A percentile compares a stretch with the other conserved stretches of the same genome.
Conservation (phyloP, 2,113 vertebrate genomes). For the Bubo bubo region DNA sequence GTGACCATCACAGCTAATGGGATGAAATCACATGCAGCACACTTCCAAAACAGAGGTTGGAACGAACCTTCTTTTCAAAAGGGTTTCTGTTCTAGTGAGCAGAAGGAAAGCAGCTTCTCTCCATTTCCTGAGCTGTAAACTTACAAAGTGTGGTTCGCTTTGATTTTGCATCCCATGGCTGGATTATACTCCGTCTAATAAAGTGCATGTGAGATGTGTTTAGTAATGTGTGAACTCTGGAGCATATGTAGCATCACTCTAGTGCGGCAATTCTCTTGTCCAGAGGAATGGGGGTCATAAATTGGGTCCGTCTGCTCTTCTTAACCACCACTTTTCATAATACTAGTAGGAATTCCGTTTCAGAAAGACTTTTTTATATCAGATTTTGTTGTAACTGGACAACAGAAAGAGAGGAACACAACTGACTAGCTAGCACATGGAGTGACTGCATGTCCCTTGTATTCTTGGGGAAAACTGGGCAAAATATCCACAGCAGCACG, state of each 20-base stretch:
- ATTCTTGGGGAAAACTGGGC: background rate
- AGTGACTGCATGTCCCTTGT: background rate
- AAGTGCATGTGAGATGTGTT: slow-evolving; percentile 47
- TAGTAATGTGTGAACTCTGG: slow-evolving; percentile 42
- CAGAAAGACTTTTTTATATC: background rate
- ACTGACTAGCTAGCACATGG: background rate
- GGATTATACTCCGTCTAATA: slow-evolving; percentile 42
- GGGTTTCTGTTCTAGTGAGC: slow-evolving; percentile 5
- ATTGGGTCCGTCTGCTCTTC: background rate
- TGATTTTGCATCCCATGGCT: slow-evolving; percentile 47
- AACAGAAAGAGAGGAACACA: background rate
- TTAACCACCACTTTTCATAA: background rate
- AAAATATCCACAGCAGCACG: background rate
- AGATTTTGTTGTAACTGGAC: background rate
- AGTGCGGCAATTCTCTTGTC: rapidly evolving
- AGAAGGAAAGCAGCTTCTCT: slow-evolving; percentile 60
- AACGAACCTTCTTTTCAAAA: background rate
- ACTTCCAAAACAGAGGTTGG: slow-evolving; percentile 5
- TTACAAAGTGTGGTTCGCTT: slow-evolving; percentile 37
- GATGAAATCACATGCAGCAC: slow-evolving; percentile 39
- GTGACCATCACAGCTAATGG: slow-evolving; percentile 52
- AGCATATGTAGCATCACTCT: slow-evolving; percentile 19
- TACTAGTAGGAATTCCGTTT: background rate
- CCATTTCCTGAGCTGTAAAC: slow-evolving; percentile 60
- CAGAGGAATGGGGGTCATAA: background rate